Base-by-base conservation (phyloP, 1,140 invertebrate species). In the Bradynema listronoti region DNA sequence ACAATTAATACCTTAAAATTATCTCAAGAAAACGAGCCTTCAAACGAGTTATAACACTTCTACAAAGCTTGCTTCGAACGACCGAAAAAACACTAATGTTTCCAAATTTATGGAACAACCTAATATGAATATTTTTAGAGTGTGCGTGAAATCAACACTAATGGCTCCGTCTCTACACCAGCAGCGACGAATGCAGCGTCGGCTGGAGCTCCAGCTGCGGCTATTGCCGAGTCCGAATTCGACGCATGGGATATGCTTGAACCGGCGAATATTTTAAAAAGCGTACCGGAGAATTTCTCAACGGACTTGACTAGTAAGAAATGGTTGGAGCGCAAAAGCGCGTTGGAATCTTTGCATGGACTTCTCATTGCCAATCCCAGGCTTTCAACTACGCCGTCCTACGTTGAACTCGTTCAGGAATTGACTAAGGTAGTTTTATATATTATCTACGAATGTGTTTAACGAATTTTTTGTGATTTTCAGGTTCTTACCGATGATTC, bases 321-420 rank as follows among this genome's bases (percentile, higher is more conserved):
- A 75, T 97, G 93, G 93, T 88, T 91, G 73, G 89, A 96, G 51
- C 82, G 93, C 6, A 94, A 94, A 78, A 89, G 94, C 79, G 86
- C 87, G 0, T 72, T 98, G 3, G 90, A 92, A 69, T 80, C 81
- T 1, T 78, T 94, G 0, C 87, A 92, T 55, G 83, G 83, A 57
- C 75, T 81, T 43, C 77, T 90, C 0, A 86, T 87, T 62, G 82
- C 84, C 29, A 85, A 86, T 72, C 90, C 89, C 0, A 29, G 58
- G 32, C 34, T 66, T 4, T n/a, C 19, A 34, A 43, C 63, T 25
- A 65, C 56, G 6, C 27, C 33, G 19, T 24, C 52, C 76, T 96
- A 91, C 80, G 86, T 86, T 16, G 87, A 92, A 67, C 67, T 96
- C 27, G 86, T 95, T 0, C 83, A 86, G 66, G 85, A 85, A 16